Conservation (phyloP, 2,113 vertebrate species). For the Apeltes quadracus region DNA sequence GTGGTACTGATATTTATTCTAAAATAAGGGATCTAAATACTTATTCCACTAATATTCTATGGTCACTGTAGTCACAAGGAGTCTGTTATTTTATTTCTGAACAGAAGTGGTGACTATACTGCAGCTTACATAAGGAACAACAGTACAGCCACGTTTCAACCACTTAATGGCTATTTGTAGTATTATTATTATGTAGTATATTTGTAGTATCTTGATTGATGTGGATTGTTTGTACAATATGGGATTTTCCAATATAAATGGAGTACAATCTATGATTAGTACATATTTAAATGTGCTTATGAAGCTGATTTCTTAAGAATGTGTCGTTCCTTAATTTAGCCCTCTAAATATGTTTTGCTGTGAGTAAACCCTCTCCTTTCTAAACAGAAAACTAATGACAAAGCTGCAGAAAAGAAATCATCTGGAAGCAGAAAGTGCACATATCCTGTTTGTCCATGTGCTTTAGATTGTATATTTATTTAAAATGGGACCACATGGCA, state of each 20-base stretch:
- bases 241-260: slow-evolving; percentile 1
- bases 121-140: slow-evolving; percentile 14
- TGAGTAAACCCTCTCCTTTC: slow-evolving; percentile 18
- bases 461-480: slow-evolving; percentile 54
- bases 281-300: slow-evolving; percentile 7
- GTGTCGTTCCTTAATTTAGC: slow-evolving; percentile 9
- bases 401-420: slow-evolving; percentile 37
- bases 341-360: slow-evolving; percentile 6
- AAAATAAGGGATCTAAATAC: neutral
- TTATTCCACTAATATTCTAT: neutral
- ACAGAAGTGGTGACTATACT: neutral
- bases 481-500: slow-evolving; percentile 27
- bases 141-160: slow-evolving; percentile 7
- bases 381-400: slow-evolving; percentile 38
- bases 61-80: neutral
- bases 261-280: neutral
- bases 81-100: slow-evolving; percentile 1
- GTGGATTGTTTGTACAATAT: slow-evolving; percentile 6
- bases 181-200: too few species aligned
- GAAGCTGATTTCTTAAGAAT: slow-evolving; percentile 18
- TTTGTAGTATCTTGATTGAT: neutral
- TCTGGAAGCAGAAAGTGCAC: slow-evolving; percentile 20
- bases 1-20: neutral
- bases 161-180: neutral
- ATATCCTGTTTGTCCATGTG: slow-evolving; percentile 26